phyloP scores from a whole-genome alignment of 1,140 invertebrate species.

The Drosophila tropicalis region DNA sequence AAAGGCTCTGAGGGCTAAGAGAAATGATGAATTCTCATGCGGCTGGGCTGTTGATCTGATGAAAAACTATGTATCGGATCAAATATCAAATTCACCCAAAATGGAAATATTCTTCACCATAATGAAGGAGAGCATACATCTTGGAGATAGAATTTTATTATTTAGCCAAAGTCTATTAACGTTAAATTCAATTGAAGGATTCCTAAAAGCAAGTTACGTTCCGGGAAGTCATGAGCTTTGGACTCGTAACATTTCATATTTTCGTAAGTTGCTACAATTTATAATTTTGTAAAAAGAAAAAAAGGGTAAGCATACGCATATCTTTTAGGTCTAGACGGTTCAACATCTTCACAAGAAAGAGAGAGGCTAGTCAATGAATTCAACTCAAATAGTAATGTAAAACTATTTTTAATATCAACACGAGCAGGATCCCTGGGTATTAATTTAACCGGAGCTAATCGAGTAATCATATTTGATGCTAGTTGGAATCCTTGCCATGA shows the following conservation, averaged over 20 bases:
- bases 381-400: conserved; percentile 94
- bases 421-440: conserved; percentile 98
- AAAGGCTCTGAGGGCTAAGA: conserved; percentile 61
- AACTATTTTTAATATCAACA: conserved; percentile 98
- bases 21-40: conserved; percentile 91
- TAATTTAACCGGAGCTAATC: conserved; percentile 98
- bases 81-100: conserved; percentile 97
- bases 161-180: conserved; percentile 99
- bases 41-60: conserved; percentile 94
- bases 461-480: conserved; percentile 98
- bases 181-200: conserved; percentile 98
- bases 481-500: conserved; percentile 99
- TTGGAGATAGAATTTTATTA: conserved; percentile 96
- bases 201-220: conserved; percentile 91
- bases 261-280: conserved; percentile 85
- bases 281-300: not conserved
- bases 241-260: conserved; percentile 95
- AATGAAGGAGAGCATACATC: conserved; percentile 92
- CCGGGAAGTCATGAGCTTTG: conserved; percentile 91
- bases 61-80: conserved; percentile 93
- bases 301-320: not conserved
- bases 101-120: conserved; percentile 97
- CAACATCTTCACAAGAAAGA: conserved; percentile 95
- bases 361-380: conserved; percentile 99
- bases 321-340: conserved; percentile 93